Base-by-base conservation (phyloP, 37 sponge, comb jelly and placozoan species). In the Spongilla lacustris region DNA sequence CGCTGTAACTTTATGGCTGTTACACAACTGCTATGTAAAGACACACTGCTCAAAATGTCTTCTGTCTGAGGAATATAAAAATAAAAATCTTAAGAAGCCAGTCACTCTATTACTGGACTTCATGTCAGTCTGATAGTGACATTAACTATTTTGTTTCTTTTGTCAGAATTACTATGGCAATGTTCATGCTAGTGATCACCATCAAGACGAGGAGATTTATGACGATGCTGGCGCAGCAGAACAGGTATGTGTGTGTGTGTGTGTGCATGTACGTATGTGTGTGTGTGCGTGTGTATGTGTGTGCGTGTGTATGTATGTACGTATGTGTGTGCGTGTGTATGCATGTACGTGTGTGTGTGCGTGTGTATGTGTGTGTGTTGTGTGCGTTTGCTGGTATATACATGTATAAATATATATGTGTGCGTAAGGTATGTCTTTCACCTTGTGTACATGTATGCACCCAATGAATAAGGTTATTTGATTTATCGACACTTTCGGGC, bases 271-370 rank as follows among this genome's bases (percentile, higher is more conserved):
- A 38, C 28, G 50, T 77, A 72, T 67, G 67, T 58, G 31, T 37
- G 76, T 50, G 46, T 49, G 25, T 50, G 46, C 50, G 58, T 50
- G 66, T 50, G 70, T 69, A 36, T 69, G 67, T 73, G 75, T 83
- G 75, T 75, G 84, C 8, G 46, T 46, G 46, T 46, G 8, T 46
- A 8, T 81, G 71, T 81, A 71, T 67, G 82, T 81, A n/a, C 68
- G 71, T 80, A 69, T 68, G 81, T 80, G 81, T 80, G 81, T 50
- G 81, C 66, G 34, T 80, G 81, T 80, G 81, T 80, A 69, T 67
- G 81, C 13, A 11, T 6, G 68, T 66, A 1, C 66, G 81, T 80
- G 81, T 66, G 25, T 23, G 32, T 24, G 25, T 2, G 32, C 3
- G 6, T 70, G 73, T 72, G 73, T 72, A 28, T 72, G 73, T 72